phyloP scores from a whole-genome alignment of 2,113 vertebrate species.

The Thryonomys swinderianus region DNA sequence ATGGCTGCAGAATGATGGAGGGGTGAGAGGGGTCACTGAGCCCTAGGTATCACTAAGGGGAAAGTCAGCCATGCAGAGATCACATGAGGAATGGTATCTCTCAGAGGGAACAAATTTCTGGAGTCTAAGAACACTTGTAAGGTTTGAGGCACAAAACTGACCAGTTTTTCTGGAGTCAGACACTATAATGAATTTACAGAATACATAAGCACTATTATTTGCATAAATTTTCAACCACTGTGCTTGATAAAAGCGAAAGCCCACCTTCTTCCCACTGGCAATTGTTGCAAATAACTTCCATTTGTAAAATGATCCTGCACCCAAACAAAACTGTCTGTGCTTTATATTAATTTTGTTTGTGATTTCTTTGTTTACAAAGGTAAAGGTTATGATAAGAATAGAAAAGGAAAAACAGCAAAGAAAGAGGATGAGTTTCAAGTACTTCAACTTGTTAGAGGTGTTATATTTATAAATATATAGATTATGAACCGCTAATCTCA shows the following conservation, averaged over 20 bases:
- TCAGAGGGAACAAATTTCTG: not conserved
- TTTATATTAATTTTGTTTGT: not conserved
- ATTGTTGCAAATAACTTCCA: not conserved
- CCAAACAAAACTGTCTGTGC: not conserved
- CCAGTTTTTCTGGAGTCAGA: not conserved
- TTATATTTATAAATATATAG: not conserved
- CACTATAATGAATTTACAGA: not conserved
- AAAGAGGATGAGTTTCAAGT: conserved; percentile 1
- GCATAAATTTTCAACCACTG: not conserved
- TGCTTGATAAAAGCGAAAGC: not conserved
- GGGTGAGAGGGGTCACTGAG: not conserved
- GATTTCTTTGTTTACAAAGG: not conserved
- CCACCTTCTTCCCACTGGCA: not conserved
- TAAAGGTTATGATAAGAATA: not conserved
- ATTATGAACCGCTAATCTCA: not conserved
- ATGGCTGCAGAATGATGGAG: not conserved
- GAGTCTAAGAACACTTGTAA: not conserved
- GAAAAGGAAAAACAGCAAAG: not conserved
- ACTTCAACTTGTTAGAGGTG: not conserved
- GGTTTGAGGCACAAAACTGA: not conserved
- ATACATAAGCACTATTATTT: not conserved
- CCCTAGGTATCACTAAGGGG: not conserved
- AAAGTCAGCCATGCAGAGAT: not conserved
- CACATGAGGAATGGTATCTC: not conserved
- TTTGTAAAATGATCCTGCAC: not conserved